Percentiles rank a stretch among this genome's conserved stretches.
Evolutionary conservation across 2,888 invertebrate species (phyloP).

Genomic region (Meteorus colon): DNA sequence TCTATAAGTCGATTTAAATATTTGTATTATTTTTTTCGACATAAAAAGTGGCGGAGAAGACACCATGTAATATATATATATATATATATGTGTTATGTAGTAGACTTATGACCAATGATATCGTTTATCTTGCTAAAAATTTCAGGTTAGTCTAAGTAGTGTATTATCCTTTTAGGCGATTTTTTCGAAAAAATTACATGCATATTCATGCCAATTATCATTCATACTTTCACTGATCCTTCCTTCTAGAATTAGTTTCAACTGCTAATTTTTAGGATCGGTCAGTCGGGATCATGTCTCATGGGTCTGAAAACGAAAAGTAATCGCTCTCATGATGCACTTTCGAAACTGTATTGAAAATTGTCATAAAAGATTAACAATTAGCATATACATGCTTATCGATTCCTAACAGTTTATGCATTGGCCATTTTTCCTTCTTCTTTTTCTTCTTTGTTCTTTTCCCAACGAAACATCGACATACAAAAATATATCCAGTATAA

Average conservation of each 20-base stretch:
- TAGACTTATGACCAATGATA: background rate
- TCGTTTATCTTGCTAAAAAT: background rate
- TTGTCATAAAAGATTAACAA: background rate
- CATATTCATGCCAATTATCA: background rate
- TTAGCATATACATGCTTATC: background rate
- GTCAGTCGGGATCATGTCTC: no score
- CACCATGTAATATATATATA: background rate
- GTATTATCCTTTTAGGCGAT: background rate
- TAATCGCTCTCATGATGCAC: background rate
- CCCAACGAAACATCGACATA: no score
- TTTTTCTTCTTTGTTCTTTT: background rate
- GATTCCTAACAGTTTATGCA: background rate
- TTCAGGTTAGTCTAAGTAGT: background rate
- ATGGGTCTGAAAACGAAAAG: background rate
- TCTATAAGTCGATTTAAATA: conserved; percentile 35
- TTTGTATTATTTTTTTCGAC: conserved; percentile 3
- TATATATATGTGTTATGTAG: background rate
- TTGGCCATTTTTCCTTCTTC: background rate
- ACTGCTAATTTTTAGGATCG: background rate
- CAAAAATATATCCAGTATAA: background rate
- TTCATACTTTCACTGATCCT: background rate
- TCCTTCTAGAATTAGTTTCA: background rate
- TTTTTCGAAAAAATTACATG: background rate
- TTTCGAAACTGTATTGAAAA: background rate
- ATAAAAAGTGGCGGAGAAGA: background rate